Conservation (phyloP, 2,113 vertebrate genomes). For the Anoura caudifer region DNA sequence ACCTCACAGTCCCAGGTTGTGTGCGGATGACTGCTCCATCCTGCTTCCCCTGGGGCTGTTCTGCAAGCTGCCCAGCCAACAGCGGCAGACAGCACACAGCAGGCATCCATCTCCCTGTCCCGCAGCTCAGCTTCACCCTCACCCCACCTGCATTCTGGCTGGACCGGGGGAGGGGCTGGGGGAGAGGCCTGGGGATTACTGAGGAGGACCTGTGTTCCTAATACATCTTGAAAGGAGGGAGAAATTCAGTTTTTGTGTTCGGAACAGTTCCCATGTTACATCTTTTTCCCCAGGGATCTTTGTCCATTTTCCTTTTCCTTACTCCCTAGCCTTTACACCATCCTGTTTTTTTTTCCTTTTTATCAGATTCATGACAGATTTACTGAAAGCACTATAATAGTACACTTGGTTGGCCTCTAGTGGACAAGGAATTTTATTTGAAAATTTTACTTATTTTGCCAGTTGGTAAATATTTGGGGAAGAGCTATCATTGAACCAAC, state of each 20-base stretch:
- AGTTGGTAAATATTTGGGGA: not conserved
- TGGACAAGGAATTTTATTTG: not conserved
- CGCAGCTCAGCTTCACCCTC: not conserved
- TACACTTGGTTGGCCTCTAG: not conserved
- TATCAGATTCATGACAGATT: not conserved
- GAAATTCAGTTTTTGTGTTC: not conserved
- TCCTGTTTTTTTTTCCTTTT: not conserved
- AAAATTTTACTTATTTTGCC: not conserved
- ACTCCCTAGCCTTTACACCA: not conserved
- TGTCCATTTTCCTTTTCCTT: not conserved
- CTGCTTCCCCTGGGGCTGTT: not conserved
- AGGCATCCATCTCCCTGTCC: not conserved
- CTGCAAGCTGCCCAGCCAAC: not conserved
- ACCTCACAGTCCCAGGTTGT: not conserved
- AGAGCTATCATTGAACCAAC: not conserved
- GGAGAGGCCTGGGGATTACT: not conserved
- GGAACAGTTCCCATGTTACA: not conserved
- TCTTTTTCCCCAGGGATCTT: not conserved
- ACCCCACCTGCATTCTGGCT: not conserved
- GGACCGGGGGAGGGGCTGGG: fast-evolving
- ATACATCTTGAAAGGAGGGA: not conserved
- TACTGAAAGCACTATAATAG: not conserved
- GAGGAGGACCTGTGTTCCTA: not conserved
- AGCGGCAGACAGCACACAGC: too few relatives aligned
- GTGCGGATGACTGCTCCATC: not conserved